Evolutionary conservation across 2,888 invertebrate species (phyloP).

Genomic region (Nephrocerus scutellatus): DNA sequence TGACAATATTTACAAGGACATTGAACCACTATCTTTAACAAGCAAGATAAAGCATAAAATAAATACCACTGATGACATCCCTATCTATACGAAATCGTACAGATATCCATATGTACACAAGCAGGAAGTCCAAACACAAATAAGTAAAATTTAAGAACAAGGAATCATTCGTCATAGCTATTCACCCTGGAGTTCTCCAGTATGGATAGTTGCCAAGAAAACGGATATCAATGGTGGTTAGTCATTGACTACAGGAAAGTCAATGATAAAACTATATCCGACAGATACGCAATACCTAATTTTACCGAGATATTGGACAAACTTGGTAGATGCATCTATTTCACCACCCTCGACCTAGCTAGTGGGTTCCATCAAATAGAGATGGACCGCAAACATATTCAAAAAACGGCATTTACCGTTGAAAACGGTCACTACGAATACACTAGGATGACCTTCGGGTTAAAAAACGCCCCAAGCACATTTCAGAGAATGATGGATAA

Average conservation of each 20-base stretch:
- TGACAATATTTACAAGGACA: no score
- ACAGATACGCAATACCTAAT: no score
- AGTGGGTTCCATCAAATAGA: no score
- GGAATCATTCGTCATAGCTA: slow-evolving; percentile 11
- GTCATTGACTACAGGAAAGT: no score
- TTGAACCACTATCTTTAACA: slow-evolving; percentile 4
- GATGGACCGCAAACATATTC: no score
- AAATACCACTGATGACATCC: slow-evolving; percentile 4
- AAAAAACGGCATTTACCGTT: no score
- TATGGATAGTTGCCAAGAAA: slow-evolving; percentile 13
- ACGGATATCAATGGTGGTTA: slow-evolving; percentile 20
- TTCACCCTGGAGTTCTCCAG: slow-evolving; percentile 10
- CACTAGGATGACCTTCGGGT: slow-evolving; percentile 35
- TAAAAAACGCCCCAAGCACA: slow-evolving; percentile 42
- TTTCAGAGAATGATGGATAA: slow-evolving; percentile 42
- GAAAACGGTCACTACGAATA: slow-evolving; percentile 18
- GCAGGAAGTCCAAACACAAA: slow-evolving; percentile 6
- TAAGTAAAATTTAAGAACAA: slow-evolving; percentile 8
- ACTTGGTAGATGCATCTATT: not conserved
- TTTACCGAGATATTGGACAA: no score
- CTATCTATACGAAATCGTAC: slow-evolving; percentile 12
- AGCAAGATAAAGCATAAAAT: slow-evolving; percentile 12
- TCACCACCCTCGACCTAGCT: no score
- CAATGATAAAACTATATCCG: no score
- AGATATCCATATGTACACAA: slow-evolving; percentile 14